phyloP scores from a whole-genome alignment of 2,888 invertebrate genomes.

The Heteromurus nitidus region DNA sequence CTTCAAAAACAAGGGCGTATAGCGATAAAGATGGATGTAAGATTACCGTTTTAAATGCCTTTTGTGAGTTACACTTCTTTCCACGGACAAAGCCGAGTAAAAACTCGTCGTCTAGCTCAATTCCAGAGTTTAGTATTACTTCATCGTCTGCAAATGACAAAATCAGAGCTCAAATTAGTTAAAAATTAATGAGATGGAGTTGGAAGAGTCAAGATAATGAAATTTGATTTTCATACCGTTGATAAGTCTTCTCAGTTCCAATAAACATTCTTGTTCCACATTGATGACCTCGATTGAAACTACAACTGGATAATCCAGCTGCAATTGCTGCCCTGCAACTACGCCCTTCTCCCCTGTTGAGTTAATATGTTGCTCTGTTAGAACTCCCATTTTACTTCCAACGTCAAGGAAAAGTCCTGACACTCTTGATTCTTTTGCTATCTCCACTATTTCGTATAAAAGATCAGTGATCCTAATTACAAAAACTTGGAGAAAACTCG shows the following conservation, averaged over 20 bases:
- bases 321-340: background rate
- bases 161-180: too few relatives aligned
- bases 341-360: background rate
- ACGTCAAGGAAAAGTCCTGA: background rate
- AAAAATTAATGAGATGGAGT: background rate
- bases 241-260: constrained; percentile 6
- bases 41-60: constrained; percentile 38
- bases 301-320: constrained; percentile 1
- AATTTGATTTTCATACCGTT: background rate
- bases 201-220: background rate
- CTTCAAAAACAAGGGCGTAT: too few relatives aligned
- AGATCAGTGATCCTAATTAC: background rate
- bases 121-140: constrained; percentile 8
- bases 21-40: background rate
- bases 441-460: background rate
- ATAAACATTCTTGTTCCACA: constrained; percentile 33
- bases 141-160: constrained; percentile 23
- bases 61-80: constrained; percentile 21
- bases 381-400: constrained; percentile 26
- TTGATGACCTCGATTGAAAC: background rate
- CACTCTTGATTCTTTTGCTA: background rate
- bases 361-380: constrained; percentile 31
- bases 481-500: background rate
- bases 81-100: constrained; percentile 45
- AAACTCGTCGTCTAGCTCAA: constrained; percentile 39